These are phyloP conservation scores for Lepus europaeus DNA, from an alignment of 2,113 vertebrate species.

Conservation along the genomic window DNA sequence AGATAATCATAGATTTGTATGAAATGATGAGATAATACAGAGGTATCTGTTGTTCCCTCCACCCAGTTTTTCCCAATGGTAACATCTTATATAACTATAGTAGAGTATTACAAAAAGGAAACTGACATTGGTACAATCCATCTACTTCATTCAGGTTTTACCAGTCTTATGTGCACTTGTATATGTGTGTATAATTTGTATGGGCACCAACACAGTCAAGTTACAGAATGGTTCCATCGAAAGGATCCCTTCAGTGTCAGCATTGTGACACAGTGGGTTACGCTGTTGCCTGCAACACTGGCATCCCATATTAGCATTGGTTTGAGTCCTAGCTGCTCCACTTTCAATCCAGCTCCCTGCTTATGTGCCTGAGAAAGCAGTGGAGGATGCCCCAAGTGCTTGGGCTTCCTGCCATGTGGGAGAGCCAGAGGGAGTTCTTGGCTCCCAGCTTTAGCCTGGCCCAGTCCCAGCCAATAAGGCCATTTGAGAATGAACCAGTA, in stretches of 20 bases:
- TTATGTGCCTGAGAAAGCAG: too few species aligned
- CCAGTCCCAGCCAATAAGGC: too few species aligned
- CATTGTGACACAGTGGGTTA: too few species aligned
- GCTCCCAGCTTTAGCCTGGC: too few species aligned
- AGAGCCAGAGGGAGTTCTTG: too few species aligned
- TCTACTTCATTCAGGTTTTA: slow-evolving; percentile 42
- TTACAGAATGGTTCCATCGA: neutral
- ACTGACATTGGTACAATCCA: neutral
- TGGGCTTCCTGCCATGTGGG: too few species aligned
- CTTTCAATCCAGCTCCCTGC: too few species aligned
- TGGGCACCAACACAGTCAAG: neutral
- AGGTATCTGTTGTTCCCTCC: neutral
- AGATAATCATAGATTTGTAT: neutral
- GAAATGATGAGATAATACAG: neutral
- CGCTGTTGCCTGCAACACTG: too few species aligned
- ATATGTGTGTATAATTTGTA: neutral
- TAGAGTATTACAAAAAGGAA: neutral
- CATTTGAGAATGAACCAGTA: too few species aligned
- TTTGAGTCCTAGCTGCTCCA: too few species aligned
- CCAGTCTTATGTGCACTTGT: neutral
- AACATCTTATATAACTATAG: neutral
- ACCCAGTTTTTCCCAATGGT: neutral
- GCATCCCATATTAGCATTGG: too few species aligned
- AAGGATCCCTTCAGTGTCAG: neutral
- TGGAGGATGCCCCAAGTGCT: too few species aligned